A percentile compares a stretch with the other conserved stretches of the same genome.
These are phyloP conservation scores for Pteruthius melanotis DNA, from an alignment of 2,113 vertebrate genomes.

Conservation along the genomic window DNA sequence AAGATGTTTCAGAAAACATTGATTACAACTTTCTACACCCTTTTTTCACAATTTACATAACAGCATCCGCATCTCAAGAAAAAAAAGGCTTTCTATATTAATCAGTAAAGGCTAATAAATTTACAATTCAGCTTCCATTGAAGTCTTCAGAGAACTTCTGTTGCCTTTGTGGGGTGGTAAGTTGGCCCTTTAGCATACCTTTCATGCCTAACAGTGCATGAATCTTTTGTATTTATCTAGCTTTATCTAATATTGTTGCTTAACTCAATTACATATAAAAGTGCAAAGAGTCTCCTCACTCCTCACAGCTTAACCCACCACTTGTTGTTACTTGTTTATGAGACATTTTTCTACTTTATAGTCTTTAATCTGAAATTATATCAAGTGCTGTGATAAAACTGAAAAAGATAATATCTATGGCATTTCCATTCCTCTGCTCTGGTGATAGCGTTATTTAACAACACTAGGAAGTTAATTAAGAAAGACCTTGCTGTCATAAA, in stretches of 20 bases:
- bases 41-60: slow-evolving; percentile 3
- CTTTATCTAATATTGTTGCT: slow-evolving; percentile 55
- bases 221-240: slow-evolving; percentile 59
- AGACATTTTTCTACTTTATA: slow-evolving; percentile 65
- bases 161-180: slow-evolving; percentile 21
- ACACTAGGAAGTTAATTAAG: slow-evolving; percentile 69
- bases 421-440: slow-evolving; percentile 61
- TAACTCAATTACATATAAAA: slow-evolving; percentile 30
- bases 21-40: not conserved
- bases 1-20: not conserved
- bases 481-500: slow-evolving; percentile 68
- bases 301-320: not conserved
- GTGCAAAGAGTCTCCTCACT: not conserved
- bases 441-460: slow-evolving; percentile 69
- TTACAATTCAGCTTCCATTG: not conserved
- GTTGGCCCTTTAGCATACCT: slow-evolving; percentile 40
- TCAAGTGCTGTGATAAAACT: slow-evolving; percentile 62
- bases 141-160: not conserved
- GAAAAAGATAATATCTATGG: slow-evolving; percentile 65
- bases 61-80: not conserved
- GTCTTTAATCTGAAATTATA: slow-evolving; percentile 67
- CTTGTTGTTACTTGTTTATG: slow-evolving; percentile 59
- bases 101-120: slow-evolving; percentile 35
- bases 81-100: not conserved
- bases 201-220: slow-evolving; percentile 55